Percentiles rank a stretch among this genome's conserved stretches.
phyloP scores from a whole-genome alignment of 2,888 invertebrate species.

The Acanthococcus lagerstroemiae region DNA sequence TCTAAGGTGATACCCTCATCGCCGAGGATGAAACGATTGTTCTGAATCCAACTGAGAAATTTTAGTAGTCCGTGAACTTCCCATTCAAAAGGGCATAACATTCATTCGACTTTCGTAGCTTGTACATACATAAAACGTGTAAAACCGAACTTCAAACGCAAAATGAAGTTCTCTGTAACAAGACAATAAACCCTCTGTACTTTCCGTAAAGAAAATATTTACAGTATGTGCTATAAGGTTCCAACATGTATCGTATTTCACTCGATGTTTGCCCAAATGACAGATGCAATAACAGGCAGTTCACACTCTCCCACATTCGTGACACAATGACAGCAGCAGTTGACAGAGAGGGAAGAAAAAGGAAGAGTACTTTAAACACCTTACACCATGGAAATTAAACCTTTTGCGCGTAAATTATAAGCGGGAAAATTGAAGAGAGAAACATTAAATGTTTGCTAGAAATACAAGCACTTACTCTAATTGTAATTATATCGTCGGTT shows the following conservation, averaged over 20 bases:
- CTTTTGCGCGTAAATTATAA: neutral
- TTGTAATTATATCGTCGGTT: neutral
- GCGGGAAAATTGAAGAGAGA: neutral
- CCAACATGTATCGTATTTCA: neutral
- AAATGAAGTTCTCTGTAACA: too few relatives aligned
- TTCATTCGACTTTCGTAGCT: too few relatives aligned
- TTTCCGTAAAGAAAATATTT: neutral
- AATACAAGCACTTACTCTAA: neutral
- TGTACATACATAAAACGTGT: too few relatives aligned
- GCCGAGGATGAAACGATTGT: too few relatives aligned
- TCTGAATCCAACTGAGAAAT: too few relatives aligned
- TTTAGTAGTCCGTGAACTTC: too few relatives aligned
- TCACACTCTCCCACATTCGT: neutral
- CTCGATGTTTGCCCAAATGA: neutral
- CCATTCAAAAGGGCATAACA: too few relatives aligned
- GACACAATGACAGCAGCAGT: neutral
- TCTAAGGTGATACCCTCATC: too few relatives aligned
- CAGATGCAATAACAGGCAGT: neutral
- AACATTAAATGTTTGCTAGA: too few relatives aligned
- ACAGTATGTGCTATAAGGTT: neutral
- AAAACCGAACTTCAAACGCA: too few relatives aligned
- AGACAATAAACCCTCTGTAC: neutral
- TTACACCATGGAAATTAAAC: neutral
- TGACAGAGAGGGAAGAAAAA: neutral
- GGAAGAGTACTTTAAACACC: neutral